phyloP scores from a whole-genome alignment of 2,888 invertebrate genomes.

The Cephus spinipes region DNA sequence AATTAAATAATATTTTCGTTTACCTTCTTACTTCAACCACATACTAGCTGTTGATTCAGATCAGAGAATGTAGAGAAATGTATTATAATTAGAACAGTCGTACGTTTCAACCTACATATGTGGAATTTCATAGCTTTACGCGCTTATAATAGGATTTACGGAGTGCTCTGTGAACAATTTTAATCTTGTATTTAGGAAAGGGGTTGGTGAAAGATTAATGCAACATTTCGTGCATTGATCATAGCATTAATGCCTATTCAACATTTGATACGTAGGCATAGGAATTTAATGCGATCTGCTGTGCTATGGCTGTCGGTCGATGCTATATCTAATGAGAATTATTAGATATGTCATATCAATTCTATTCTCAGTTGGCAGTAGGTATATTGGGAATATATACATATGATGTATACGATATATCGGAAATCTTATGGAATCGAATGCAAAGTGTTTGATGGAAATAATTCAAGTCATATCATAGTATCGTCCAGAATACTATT shows the following conservation, averaged over 20 bases:
- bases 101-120: not conserved
- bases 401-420: too few relatives aligned
- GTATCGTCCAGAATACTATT: too few relatives aligned
- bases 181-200: not conserved
- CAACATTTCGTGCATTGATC: not conserved
- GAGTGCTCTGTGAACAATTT: not conserved
- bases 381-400: too few relatives aligned
- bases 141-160: not conserved
- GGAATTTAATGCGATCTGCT: not conserved
- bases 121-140: not conserved
- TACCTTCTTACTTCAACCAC: not conserved
- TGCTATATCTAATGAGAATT: not conserved
- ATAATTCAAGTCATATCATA: too few relatives aligned
- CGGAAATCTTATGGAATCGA: too few relatives aligned
- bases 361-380: not conserved
- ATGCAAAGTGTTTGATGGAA: too few relatives aligned
- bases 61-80: not conserved
- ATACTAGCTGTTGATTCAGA: not conserved
- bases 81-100: not conserved
- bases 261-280: not conserved
- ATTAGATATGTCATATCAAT: not conserved
- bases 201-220: not conserved
- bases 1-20: not conserved
- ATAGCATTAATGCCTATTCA: not conserved
- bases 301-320: not conserved